phyloP scores from a whole-genome alignment of 2,113 vertebrate genomes.

The Pomatorhinus ruficollis region DNA sequence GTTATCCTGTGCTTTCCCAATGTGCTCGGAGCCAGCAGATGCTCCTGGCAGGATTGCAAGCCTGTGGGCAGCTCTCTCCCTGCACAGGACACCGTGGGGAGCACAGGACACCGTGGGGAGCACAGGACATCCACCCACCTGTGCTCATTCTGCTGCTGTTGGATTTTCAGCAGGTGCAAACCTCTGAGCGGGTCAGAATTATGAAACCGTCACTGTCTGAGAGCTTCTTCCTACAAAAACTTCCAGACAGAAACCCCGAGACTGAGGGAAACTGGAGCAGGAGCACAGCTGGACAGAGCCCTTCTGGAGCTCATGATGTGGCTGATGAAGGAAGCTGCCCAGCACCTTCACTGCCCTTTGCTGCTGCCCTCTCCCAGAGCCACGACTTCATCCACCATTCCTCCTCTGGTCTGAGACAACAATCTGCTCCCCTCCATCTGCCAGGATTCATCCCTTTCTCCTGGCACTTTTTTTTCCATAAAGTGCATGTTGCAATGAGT shows the following conservation, averaged over 20 bases:
- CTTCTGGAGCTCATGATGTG: background rate
- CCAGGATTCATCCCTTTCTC: background rate
- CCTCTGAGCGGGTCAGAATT: background rate
- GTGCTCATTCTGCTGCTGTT: background rate
- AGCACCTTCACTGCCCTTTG: fast-evolving
- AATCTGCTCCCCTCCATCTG: constrained; percentile 13
- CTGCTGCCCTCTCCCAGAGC: background rate
- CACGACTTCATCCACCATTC: background rate
- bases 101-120: fast-evolving
- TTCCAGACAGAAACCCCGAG: background rate
- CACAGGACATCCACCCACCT: background rate
- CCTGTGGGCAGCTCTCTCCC: background rate
- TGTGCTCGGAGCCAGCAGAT: background rate
- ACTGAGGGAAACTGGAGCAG: background rate
- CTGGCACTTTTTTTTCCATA: background rate
- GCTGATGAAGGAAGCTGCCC: background rate
- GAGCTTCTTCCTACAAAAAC: background rate
- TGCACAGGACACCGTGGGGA: fast-evolving
- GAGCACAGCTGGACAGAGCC: background rate
- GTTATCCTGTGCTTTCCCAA: background rate
- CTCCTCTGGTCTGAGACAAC: background rate
- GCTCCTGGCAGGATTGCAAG: background rate
- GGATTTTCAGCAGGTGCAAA: background rate
- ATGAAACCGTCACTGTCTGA: background rate
- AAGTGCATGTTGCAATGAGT: background rate